Evolutionary conservation across 2,797 vertebrate species (phyloP).

Genomic region (Neoniphon sammara): DNA sequence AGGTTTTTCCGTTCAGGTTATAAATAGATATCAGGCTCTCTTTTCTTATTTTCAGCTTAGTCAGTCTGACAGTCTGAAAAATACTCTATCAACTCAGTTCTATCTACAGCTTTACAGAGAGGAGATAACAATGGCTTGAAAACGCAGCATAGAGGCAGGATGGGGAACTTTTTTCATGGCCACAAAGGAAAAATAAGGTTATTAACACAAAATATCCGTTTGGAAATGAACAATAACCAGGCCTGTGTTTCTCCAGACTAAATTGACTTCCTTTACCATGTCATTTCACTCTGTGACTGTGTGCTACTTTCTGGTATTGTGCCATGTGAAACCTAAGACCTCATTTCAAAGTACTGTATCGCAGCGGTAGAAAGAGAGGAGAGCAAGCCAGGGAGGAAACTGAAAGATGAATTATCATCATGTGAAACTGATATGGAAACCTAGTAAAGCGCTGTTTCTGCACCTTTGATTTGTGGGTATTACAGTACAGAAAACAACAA

Average conservation of each 20-base stretch:
- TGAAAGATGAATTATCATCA: constrained; percentile 61
- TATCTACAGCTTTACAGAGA: too few relatives aligned
- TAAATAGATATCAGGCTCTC: too few relatives aligned
- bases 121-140: too few relatives aligned
- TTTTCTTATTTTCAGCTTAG: too few relatives aligned
- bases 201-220: background rate
- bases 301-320: constrained; percentile 66
- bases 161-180: too few relatives aligned
- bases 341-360: constrained; percentile 76
- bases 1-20: too few relatives aligned
- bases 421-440: constrained; percentile 75
- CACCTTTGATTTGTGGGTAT: constrained; percentile 37
- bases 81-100: too few relatives aligned
- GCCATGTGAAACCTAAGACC: constrained; percentile 78
- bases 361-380: constrained; percentile 52
- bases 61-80: too few relatives aligned
- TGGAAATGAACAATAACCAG: constrained; percentile 11
- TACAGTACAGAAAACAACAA: constrained; percentile 15
- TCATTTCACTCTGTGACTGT: constrained; percentile 44
- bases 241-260: constrained; percentile 10
- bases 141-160: too few relatives aligned
- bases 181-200: background rate
- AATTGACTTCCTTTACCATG: constrained; percentile 17
- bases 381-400: constrained; percentile 66
- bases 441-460: constrained; percentile 40